Evolutionary conservation across 2,113 vertebrate species (phyloP).

Genomic region (Brachyistius frenatus): DNA sequence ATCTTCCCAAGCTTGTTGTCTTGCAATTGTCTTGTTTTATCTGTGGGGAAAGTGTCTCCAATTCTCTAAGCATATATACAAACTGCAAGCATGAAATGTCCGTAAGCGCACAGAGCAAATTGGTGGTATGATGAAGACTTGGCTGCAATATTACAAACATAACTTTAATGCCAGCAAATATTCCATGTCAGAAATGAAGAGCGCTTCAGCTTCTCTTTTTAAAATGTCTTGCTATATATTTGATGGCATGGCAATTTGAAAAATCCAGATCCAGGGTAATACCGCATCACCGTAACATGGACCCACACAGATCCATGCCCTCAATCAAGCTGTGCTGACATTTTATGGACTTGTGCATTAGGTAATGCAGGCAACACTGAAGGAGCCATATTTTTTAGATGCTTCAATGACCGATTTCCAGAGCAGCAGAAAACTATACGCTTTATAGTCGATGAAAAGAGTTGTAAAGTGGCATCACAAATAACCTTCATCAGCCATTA

Average conservation of each 20-base stretch:
- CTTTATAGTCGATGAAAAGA: neutral
- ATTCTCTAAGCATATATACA: conserved; percentile 35
- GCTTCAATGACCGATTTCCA: conserved; percentile 4
- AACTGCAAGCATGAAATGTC: conserved; percentile 34
- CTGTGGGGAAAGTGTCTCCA: conserved; percentile 36
- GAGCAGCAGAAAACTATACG: neutral
- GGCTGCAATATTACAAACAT: conserved; percentile 15
- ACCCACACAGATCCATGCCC: neutral
- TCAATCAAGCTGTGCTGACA: conserved; percentile 17
- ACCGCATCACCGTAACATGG: neutral
- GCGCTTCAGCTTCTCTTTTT: conserved; percentile 2
- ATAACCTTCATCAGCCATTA: neutral
- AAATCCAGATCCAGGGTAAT: no score
- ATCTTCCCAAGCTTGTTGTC: conserved; percentile 56
- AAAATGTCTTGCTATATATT: neutral
- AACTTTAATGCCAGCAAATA: conserved; percentile 25
- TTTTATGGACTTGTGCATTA: neutral
- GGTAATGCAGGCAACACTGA: neutral
- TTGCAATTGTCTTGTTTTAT: conserved; percentile 57
- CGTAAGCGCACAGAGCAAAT: conserved; percentile 5
- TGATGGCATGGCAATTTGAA: neutral
- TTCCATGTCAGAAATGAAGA: conserved; percentile 1
- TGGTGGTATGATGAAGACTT: conserved; percentile 26
- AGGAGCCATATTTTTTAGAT: neutral
- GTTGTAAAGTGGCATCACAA: conserved; percentile 1